Evolutionary conservation across 2,888 invertebrate genomes (phyloP), one percentile per base, ranked within the genome.

Genomic region (Drosophila quinaria): DNA sequence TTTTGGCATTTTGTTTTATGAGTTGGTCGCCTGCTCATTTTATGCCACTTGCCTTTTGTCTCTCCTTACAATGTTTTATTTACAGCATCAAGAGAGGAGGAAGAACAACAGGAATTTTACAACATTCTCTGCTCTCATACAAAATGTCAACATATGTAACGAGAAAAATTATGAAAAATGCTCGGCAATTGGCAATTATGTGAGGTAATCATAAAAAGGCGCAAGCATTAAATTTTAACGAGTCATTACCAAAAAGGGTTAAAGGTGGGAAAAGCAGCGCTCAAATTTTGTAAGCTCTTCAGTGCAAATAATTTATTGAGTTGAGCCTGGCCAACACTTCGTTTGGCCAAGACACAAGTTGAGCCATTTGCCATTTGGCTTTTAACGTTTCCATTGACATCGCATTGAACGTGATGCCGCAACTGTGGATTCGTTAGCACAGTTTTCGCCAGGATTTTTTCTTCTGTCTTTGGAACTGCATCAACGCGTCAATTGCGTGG

Each of bases 1-100:
- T 75, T 75, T 69, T 66, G 74, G 61, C 59, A 58, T 81, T 78
- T 73, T 75, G 68, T 83, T 78, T 80, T 83, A 75, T 69, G 78
- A 55, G 63, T 59, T 70, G 75, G 59, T 63, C 64, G 79, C 62
- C 55, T 65, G 85, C 67, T 70, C 80, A 68, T 68, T 82, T 76
- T 80, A 85, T 80, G 72, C 55, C 63, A 73, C 73, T 78, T 65
- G 73, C 50, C 61, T 70, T 67, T 67, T 66, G 69, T 70, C 60
- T 49, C 50, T 64, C 73, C 70, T 61, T 67, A 71, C 64, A 75
- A 61, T 46, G 52, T 63, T 55, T 55, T 62, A 62, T 62, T 62
- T 55, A 63, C 39, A 49, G 37, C 25, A 31, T 19, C 17, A 6
- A 49, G 17, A 39, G 29, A 8, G 25, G 31, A 17, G 37, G 17